Conservation (phyloP, 1,140 invertebrate species). For the Ips typographus region DNA sequence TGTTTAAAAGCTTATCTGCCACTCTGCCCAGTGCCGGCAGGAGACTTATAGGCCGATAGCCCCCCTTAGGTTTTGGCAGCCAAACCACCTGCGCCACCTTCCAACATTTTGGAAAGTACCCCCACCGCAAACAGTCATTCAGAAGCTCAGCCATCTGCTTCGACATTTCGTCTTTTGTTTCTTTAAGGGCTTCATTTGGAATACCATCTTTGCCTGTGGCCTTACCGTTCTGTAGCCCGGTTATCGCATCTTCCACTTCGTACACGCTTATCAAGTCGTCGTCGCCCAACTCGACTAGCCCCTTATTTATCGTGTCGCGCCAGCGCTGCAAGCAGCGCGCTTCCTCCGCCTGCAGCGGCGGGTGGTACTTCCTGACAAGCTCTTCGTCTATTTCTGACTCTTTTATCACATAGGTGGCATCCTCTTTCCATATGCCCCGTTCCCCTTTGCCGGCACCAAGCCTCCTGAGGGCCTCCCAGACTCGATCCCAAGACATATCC, state of each 20-base stretch:
- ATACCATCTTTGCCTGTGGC: constrained; percentile 12
- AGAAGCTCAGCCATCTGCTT: no score
- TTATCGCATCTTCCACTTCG: background rate
- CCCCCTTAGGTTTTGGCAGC: constrained; percentile 14
- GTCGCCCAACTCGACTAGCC: no score
- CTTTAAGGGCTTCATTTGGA: constrained; percentile 15
- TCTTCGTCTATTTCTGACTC: background rate
- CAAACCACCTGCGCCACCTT: constrained; percentile 12
- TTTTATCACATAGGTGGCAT: background rate
- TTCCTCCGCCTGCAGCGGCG: background rate
- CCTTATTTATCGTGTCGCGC: no score
- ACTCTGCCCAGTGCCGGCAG: constrained; percentile 12
- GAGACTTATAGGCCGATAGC: background rate
- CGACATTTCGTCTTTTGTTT: background rate
- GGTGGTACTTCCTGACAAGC: background rate
- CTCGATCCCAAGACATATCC: background rate
- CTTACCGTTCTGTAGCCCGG: background rate
- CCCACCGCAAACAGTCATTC: background rate
- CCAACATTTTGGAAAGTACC: constrained; percentile 12
- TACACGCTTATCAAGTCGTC: no score
- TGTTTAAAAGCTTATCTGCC: constrained; percentile 9
- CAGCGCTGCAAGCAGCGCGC: no score
- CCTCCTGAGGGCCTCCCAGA: no score
- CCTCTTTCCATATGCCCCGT: background rate
- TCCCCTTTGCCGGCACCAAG: background rate